Evolutionary conservation across 2,888 invertebrate species (phyloP).

Genomic region (Drosophila meridionalis): DNA sequence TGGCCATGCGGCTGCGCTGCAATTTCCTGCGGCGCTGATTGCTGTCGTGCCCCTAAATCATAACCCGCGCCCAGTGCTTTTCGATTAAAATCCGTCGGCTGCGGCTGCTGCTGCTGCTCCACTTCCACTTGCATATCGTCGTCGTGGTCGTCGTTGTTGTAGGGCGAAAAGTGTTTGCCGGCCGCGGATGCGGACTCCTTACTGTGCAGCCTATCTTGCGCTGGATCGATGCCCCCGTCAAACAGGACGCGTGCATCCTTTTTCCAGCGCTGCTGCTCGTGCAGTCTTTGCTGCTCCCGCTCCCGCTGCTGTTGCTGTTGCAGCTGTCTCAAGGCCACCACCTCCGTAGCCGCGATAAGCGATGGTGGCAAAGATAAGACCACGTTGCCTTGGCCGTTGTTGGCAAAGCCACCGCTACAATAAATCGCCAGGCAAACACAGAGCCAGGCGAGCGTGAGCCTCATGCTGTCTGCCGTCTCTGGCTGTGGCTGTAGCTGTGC

Average conservation of each 20-base stretch:
- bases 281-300: slow-evolving; percentile 33
- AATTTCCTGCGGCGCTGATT: slow-evolving; percentile 77
- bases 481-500: neutral
- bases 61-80: slow-evolving; percentile 59
- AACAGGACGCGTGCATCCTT: slow-evolving; percentile 78
- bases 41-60: slow-evolving; percentile 73
- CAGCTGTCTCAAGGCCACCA: slow-evolving; percentile 76
- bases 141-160: slow-evolving; percentile 15
- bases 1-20: slow-evolving; percentile 36
- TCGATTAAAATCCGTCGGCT: slow-evolving; percentile 71
- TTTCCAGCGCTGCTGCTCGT: slow-evolving; percentile 56
- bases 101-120: slow-evolving; percentile 28
- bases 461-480: slow-evolving; percentile 72
- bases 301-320: slow-evolving; percentile 39
- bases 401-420: slow-evolving; percentile 72
- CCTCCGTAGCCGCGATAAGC: slow-evolving; percentile 80
- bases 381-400: slow-evolving; percentile 67
- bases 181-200: slow-evolving; percentile 46
- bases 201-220: slow-evolving; percentile 61
- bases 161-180: slow-evolving; percentile 44
- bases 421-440: slow-evolving; percentile 81
- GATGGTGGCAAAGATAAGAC: slow-evolving; percentile 84
- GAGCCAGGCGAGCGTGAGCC: slow-evolving; percentile 81
- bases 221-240: slow-evolving; percentile 58
- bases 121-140: slow-evolving; percentile 25